Evolutionary conservation across 2,888 invertebrate genomes (phyloP), one percentile per base, ranked within the genome.

Genomic region (Diarsia dahlii): DNA sequence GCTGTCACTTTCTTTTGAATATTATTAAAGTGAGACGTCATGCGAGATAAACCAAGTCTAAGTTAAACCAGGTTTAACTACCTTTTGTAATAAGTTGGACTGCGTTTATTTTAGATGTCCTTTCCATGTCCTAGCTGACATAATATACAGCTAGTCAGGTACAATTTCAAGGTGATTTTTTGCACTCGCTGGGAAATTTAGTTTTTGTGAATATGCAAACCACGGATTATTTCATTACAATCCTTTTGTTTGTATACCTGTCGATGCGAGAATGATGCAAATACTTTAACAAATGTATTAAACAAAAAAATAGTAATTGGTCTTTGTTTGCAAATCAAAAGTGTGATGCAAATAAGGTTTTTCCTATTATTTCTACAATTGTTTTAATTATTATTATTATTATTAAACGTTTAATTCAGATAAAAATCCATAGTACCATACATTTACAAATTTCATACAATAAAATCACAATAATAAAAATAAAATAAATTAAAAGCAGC

Each of bases 91-190:
- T n/a, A n/a, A n/a, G n/a, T n/a, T n/a, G n/a, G n/a, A 12, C 12
- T 15, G 28, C 20, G 45, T 45, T 45, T 39, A 46, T 52, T 20
- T 64, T 39, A 63, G 13, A 63, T 72, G 76, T 70, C 84, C 84
- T 84, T 72, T 80, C 23, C 10, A 52, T 62, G 84, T 67, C 84
- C 84, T 76, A 45, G 15, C 34, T 8, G 4, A 56, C 34, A 39
- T 13, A 8, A 8, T 39, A n/a, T 58, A 28, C 62, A 66, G 34
- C 48, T 4, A 46, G 20, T 1, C 20, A n/a, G 10, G 45, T 63
- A 45, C 6, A 1, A 45, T 34, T 60, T 64, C 64, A 84, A 84
- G 82, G 84, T 82, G 39, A 65, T 65, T 79, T 85, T 84, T 79
- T 84, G 71, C 39, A 39, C 13, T 45, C 54, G 28, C n/a, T 63